Percentiles rank a stretch among this genome's conserved stretches.
Evolutionary conservation across 2,113 vertebrate genomes (phyloP).

Genomic region (Malurus cyaneus): DNA sequence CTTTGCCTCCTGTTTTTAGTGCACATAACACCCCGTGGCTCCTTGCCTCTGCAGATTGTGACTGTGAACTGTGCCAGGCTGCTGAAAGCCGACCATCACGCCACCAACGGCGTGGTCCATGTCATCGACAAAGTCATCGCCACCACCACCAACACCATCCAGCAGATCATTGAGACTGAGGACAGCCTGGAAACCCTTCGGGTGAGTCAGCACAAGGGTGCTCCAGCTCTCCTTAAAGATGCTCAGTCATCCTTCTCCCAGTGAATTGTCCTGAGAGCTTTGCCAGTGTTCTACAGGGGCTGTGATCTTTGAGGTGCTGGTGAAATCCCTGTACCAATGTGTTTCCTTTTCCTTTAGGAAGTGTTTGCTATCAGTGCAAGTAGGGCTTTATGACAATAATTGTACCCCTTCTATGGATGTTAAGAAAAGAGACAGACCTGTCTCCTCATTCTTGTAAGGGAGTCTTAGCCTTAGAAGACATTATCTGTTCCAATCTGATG

Average conservation of each 20-base stretch:
- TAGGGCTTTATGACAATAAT: neutral
- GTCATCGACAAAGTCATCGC: slow-evolving; percentile 95
- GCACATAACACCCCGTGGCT: neutral
- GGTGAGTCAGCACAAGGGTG: slow-evolving; percentile 66
- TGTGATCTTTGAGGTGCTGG: neutral
- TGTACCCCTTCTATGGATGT: neutral
- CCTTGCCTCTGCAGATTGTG: slow-evolving; percentile 80
- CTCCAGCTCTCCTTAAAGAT: neutral
- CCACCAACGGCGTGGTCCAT: slow-evolving; percentile 96
- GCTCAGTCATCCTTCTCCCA: neutral
- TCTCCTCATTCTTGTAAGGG: neutral
- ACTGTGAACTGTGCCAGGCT: slow-evolving; percentile 97
- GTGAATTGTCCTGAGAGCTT: neutral
- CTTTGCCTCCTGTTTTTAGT: neutral
- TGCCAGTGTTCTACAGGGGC: neutral
- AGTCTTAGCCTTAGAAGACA: neutral
- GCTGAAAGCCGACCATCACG: slow-evolving; percentile 92
- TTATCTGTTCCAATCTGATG: neutral
- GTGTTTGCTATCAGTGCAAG: neutral
- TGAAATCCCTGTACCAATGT: neutral
- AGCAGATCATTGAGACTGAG: slow-evolving; percentile 85
- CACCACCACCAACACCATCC: slow-evolving; percentile 85
- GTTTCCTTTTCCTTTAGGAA: neutral
- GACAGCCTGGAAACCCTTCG: slow-evolving; percentile 90
- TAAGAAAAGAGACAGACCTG: neutral